Base-by-base conservation (phyloP, 2,797 vertebrate genomes). In the Myotis daubentonii region DNA sequence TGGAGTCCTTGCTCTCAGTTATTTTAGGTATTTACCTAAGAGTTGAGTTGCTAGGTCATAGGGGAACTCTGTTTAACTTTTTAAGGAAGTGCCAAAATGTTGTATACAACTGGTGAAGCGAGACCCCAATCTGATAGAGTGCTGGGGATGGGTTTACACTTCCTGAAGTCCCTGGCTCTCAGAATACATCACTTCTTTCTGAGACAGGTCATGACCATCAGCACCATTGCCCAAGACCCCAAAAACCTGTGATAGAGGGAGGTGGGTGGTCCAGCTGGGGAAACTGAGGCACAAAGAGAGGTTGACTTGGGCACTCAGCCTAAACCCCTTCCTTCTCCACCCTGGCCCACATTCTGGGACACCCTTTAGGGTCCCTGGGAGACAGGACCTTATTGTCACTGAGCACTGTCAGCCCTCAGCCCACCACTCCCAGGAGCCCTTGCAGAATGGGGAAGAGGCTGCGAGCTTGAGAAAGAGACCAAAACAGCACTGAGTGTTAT, bases 361-460 rank as follows among this genome's bases (percentile, higher is more conserved):
- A 13, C 20, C 30, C 10, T 83, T 11, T 49, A 25, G 20, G 15
- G 2, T 3, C 28, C 49, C 41, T 33, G 20, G 25, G 75, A 79
- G 49, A 6, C 3, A 2, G 1, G 44, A 78, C 20, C 25, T 12
- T 41, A 22, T 3, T 4, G 22, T 44, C 12, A 33, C 5, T 2
- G n/a, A 70, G 44, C 47, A 7, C n/a, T 4, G 3, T 10, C 10
- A 44, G 65, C 6, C 19, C 25, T 13, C 3, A 19, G 23, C 57
- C 33, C 0, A 0, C 30, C 13, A 13, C 3, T 33, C 44, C 44
- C 91, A 57, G 66, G 44, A 51, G 22, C 47, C 89, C 41, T 57
- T 78, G 66, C 33, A 55, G 76, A 93, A 84, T 44, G 44, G 9
- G 57, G 92, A 97, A 95, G 65, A 91, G 38, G 28, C 55, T 0